Evolutionary conservation across 1,140 invertebrate genomes (phyloP).

Genomic region (Anoplophora glabripennis): DNA sequence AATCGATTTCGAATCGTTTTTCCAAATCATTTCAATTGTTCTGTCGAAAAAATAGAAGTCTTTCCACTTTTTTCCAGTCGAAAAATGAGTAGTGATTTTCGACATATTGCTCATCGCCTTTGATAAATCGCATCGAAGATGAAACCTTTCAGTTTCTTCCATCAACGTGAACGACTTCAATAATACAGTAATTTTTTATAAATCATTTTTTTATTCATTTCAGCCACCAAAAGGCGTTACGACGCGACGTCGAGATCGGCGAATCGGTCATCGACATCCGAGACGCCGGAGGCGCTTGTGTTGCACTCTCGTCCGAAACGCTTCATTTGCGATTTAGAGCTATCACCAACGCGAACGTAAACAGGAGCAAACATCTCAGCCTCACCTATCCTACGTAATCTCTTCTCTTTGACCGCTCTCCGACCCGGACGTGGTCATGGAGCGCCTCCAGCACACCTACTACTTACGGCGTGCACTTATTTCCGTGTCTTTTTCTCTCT

Average conservation of each 20-base stretch:
- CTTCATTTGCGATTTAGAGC: conserved; percentile 21
- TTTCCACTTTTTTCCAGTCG: too few relatives aligned
- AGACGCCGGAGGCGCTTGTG: conserved; percentile 4
- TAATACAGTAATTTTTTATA: too few relatives aligned
- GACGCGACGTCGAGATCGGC: not conserved
- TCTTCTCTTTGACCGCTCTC: not conserved
- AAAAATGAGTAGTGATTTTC: too few relatives aligned
- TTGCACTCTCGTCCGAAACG: conserved; percentile 13
- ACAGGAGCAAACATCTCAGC: conserved; percentile 13
- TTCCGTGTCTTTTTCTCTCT: too few relatives aligned
- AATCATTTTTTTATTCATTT: too few relatives aligned
- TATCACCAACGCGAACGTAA: conserved; percentile 1
- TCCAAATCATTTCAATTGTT: too few relatives aligned
- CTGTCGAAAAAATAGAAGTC: too few relatives aligned
- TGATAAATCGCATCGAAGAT: too few relatives aligned
- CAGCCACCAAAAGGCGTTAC: not conserved
- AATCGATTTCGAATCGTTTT: too few relatives aligned
- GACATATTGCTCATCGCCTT: too few relatives aligned
- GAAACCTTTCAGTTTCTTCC: too few relatives aligned
- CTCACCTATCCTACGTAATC: conserved; percentile 8
- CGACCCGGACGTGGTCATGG: conserved; percentile 11
- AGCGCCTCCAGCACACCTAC: conserved; percentile 15
- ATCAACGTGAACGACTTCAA: too few relatives aligned
- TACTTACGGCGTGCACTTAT: not conserved
- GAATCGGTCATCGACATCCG: conserved; percentile 11